Evolutionary conservation across 2,888 invertebrate species (phyloP).

Genomic region (Crepidodera aurea): DNA sequence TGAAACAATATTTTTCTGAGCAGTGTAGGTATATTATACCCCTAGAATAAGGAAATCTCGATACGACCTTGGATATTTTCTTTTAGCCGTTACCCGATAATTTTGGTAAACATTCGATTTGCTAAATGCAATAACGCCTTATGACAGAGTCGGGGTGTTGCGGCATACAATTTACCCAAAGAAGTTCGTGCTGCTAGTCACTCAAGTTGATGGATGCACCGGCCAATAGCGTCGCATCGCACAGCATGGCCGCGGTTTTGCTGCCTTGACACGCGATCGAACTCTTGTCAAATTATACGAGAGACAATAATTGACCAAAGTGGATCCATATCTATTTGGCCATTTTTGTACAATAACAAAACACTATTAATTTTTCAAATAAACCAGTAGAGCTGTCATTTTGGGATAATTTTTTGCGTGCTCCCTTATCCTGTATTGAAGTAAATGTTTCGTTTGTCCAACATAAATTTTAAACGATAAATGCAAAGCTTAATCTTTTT

Average conservation of each 20-base stretch:
- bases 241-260: conserved; percentile 36
- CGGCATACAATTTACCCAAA: conserved; percentile 4
- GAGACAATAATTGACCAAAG: conserved; percentile 11
- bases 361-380: no score
- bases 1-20: no score
- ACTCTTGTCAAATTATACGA: conserved; percentile 30
- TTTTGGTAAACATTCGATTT: conserved; percentile 29
- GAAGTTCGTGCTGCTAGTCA: background rate
- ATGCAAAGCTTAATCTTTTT: no score
- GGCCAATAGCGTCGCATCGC: conserved; percentile 31
- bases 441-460: no score
- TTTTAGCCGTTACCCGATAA: conserved; percentile 11
- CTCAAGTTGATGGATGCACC: conserved; percentile 1
- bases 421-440: no score
- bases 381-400: no score
- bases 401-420: no score
- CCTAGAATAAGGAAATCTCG: no score
- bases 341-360: no score
- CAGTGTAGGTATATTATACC: no score
- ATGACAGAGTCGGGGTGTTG: conserved; percentile 23
- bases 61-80: conserved; percentile 4
- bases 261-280: conserved; percentile 44
- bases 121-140: conserved; percentile 27
- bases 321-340: no score
- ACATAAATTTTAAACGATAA: no score